A percentile compares a stretch with the other conserved stretches of the same genome.
Conservation (phyloP, 2,797 vertebrate genomes). For the Pangasius krempfi region DNA sequence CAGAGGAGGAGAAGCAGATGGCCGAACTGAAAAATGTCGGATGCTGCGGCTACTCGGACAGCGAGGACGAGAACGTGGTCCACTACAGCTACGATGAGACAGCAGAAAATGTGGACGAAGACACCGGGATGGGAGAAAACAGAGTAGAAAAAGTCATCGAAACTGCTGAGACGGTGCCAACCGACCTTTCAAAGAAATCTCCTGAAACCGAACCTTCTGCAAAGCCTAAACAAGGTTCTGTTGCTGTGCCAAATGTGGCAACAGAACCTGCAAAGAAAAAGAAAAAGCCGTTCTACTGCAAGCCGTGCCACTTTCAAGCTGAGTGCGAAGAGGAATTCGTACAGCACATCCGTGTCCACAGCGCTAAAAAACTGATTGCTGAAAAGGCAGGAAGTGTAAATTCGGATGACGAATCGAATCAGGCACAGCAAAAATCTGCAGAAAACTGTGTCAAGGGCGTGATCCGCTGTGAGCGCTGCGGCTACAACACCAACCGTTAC, state of each 20-base stretch:
- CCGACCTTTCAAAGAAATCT: conserved; percentile 55
- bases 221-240: conserved; percentile 38
- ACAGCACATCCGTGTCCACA: conserved; percentile 87
- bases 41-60: conserved; percentile 86
- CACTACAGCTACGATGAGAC: conserved; percentile 71
- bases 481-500: conserved; percentile 97
- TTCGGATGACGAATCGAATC: conserved; percentile 77
- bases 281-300: conserved; percentile 93
- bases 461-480: conserved; percentile 92
- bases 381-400: conserved; percentile 84
- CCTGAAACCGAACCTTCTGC: neutral
- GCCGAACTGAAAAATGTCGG: conserved; percentile 91
- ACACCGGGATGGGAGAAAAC: conserved; percentile 18
- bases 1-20: conserved; percentile 91
- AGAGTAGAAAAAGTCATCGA: neutral
- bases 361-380: conserved; percentile 89
- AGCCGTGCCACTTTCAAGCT: conserved; percentile 92
- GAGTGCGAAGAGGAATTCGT: conserved; percentile 90
- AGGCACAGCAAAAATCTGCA: conserved; percentile 55
- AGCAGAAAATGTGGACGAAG: conserved; percentile 58
- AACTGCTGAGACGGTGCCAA: neutral
- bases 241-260: neutral
- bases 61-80: conserved; percentile 79
- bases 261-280: conserved; percentile 72
- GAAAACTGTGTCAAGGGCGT: conserved; percentile 86